Evolutionary conservation across 2,888 invertebrate species (phyloP).

Genomic region (Anoplius nigerrimus): DNA sequence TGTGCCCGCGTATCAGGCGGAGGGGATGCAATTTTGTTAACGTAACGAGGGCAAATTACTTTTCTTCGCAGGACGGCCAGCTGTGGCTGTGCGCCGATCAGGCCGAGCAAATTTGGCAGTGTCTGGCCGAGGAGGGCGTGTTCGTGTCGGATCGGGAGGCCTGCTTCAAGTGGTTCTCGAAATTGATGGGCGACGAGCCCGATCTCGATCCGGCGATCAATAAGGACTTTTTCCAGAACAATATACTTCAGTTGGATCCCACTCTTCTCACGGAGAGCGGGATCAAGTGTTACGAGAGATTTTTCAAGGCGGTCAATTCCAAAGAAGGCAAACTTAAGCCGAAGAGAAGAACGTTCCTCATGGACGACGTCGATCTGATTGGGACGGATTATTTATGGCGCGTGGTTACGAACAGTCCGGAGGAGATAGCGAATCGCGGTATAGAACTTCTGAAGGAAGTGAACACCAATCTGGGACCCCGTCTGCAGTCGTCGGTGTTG

Average conservation of each 20-base stretch:
- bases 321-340: conserved; percentile 95
- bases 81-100: conserved; percentile 97
- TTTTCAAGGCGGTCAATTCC: conserved; percentile 95
- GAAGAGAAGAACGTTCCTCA: conserved; percentile 88
- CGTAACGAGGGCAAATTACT: too few relatives aligned
- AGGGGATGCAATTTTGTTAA: background rate
- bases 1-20: background rate
- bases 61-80: conserved; percentile 86
- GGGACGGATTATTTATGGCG: conserved; percentile 98
- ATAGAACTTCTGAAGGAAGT: conserved; percentile 94
- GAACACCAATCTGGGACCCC: conserved; percentile 93
- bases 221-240: conserved; percentile 96
- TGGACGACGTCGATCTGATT: conserved; percentile 96
- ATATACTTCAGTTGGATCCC: conserved; percentile 94
- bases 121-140: conserved; percentile 94
- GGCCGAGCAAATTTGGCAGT: conserved; percentile 98
- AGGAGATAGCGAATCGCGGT: conserved; percentile 94
- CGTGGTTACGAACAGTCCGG: conserved; percentile 91
- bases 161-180: conserved; percentile 98
- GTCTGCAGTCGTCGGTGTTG: conserved; percentile 85
- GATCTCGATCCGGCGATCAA: conserved; percentile 97
- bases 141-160: conserved; percentile 95
- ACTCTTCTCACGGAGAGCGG: conserved; percentile 94
- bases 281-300: conserved; percentile 92
- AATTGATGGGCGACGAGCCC: conserved; percentile 97